Evolutionary conservation across 2,797 vertebrate genomes (phyloP), one percentile per base, ranked within the genome.

Genomic region (Erethizon dorsatum): DNA sequence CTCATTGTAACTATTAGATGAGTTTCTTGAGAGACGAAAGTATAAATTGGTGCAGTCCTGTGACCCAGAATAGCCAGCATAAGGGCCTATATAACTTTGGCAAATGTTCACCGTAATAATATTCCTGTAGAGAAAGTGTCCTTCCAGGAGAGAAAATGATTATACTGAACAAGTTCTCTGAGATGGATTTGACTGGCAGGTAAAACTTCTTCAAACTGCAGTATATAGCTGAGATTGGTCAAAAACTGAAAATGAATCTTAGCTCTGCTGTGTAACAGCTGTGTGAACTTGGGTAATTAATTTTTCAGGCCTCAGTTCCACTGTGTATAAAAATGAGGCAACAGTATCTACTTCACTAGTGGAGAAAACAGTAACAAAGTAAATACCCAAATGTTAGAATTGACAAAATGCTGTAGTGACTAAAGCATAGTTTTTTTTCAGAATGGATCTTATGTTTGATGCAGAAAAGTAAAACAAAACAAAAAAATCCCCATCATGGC

Each of bases 281-380:
- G 26, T 83, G 56, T 26, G 73, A 84, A 31, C 61, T 61, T 84
- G 61, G 41, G 2, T 84, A 82, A 86, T 20, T 45, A 14, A 22
- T 77, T 57, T 88, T 94, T 73, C 83, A 28, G 65, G 6, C 11
- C 50, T 93, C 45, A n/a, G 65, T 96, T 92, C 82, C 73, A 92
- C 33, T 31, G 82, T 86, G 37, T 88, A 24, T 88, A 88, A 87
- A 93, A 85, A 87, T 28, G 14, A 69, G 52, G 65, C 41, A 88
- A 75, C 47, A 94, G 67, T 10, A 83, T 56, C 33, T 90, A 26
- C 41, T 90, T 75, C 57, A 77, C 26, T 63, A 26, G 45, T 86
- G 3, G 67, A 95, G 24, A 95, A 96, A 87, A 94, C 0, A 85
- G 37, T 28, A 10, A 91, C 37, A 69, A 50, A 87, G 37, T 15